phyloP scores from a whole-genome alignment of 2,797 vertebrate genomes.

The Trachurus trachurus region DNA sequence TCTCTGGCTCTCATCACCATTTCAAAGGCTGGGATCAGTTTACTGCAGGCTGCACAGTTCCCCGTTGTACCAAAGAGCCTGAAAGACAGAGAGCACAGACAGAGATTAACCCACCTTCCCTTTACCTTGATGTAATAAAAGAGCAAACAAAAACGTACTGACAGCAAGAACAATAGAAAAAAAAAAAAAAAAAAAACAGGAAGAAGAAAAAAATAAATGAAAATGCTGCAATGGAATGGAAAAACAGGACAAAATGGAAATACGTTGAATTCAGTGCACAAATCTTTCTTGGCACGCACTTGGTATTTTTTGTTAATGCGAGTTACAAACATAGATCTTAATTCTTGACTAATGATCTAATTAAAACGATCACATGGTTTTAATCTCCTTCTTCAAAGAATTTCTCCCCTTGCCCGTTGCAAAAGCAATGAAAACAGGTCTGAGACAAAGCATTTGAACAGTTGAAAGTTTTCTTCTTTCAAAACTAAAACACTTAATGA shows the following conservation, averaged over 20 bases:
- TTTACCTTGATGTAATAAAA: constrained; percentile 74
- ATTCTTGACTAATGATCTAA: constrained; percentile 87
- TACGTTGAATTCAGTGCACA: constrained; percentile 59
- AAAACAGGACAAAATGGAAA: constrained; percentile 51
- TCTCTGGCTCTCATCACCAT: constrained; percentile 99
- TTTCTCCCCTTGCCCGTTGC: constrained; percentile 63
- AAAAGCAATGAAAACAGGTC: constrained; percentile 71
- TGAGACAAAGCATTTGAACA: constrained; percentile 73
- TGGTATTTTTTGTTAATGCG: constrained; percentile 82
- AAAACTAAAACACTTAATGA: constrained; percentile 75
- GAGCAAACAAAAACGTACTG: constrained; percentile 64
- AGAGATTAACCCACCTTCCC: constrained; percentile 79
- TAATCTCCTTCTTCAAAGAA: constrained; percentile 86
- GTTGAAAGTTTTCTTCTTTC: constrained; percentile 68
- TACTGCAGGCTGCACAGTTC: constrained; percentile 99
- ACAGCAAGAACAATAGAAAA: constrained; percentile 46
- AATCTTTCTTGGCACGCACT: constrained; percentile 76
- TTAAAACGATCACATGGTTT: constrained; percentile 88
- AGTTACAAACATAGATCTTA: constrained; percentile 84
- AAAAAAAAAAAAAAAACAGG: constrained; percentile 1
- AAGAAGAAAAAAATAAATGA: no score
- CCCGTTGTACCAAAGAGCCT: constrained; percentile 99
- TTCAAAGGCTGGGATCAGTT: constrained; percentile 99
- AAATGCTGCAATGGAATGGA: constrained; percentile 24
- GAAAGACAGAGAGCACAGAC: constrained; percentile 83